phyloP scores from a whole-genome alignment of 1,140 invertebrate genomes.

The Drosophila repletoides region DNA sequence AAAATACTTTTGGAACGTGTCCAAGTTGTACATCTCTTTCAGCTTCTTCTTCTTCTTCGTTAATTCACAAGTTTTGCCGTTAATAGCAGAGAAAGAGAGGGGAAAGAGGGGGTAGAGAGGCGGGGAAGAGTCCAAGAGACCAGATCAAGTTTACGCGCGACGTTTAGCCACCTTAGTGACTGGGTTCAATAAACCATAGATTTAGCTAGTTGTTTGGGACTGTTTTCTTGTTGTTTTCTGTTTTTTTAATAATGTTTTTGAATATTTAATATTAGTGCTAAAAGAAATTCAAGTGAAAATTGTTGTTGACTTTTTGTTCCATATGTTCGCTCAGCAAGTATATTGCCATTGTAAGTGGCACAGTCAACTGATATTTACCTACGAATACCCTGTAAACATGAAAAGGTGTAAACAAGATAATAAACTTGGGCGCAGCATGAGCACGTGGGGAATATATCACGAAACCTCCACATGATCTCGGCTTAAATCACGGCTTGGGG shows the following conservation, averaged over 20 bases:
- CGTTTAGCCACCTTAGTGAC: slow-evolving; percentile 34
- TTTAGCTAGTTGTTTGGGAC: slow-evolving; percentile 16
- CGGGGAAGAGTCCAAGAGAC: background rate
- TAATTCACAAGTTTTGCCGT: slow-evolving; percentile 49
- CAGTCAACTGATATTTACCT: background rate
- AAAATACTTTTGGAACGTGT: slow-evolving; percentile 35
- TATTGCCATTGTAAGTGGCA: background rate
- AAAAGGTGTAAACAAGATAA: too few relatives aligned
- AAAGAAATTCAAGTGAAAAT: slow-evolving; percentile 19
- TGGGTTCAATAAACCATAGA: slow-evolving; percentile 55
- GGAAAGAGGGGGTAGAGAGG: background rate
- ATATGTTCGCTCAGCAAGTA: slow-evolving; percentile 5
- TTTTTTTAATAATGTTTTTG: slow-evolving; percentile 4
- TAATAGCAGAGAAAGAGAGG: slow-evolving; percentile 10
- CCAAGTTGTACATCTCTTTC: slow-evolving; percentile 30
- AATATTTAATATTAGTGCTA: slow-evolving; percentile 3
- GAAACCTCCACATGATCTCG: too few relatives aligned
- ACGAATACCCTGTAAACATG: background rate
- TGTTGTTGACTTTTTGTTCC: slow-evolving; percentile 35
- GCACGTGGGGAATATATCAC: too few relatives aligned
- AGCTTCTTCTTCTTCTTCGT: slow-evolving; percentile 28
- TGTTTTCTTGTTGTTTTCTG: background rate
- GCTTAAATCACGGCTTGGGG: too few relatives aligned
- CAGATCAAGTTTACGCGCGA: slow-evolving; percentile 16
- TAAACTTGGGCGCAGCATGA: too few relatives aligned